Evolutionary conservation across 2,113 vertebrate species (phyloP).

Genomic region (Sardina pilchardus): DNA sequence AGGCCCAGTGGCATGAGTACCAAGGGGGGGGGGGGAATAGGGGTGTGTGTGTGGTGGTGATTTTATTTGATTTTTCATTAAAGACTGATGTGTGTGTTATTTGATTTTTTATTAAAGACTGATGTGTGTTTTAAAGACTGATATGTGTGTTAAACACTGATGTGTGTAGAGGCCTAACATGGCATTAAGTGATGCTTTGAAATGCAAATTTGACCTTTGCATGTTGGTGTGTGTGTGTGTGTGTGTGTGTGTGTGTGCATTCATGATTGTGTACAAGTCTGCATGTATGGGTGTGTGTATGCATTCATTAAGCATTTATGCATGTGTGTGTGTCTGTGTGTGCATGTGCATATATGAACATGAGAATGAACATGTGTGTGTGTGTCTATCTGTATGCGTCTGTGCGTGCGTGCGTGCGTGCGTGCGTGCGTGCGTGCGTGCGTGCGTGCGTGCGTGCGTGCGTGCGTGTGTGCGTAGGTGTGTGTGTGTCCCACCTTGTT

Average conservation of each 20-base stretch:
- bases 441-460: background rate
- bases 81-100: background rate
- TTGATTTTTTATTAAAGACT: background rate
- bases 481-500: slow-evolving; percentile 68
- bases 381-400: background rate
- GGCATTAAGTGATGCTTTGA: background rate
- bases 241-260: background rate
- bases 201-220: background rate
- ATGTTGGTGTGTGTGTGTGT: background rate
- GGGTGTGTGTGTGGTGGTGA: too few species aligned
- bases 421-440: background rate
- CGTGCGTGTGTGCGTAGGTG: background rate
- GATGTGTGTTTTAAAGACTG: too few species aligned
- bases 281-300: background rate
- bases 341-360: background rate
- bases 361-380: background rate
- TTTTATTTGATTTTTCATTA: background rate
- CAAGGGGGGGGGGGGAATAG: too few species aligned
- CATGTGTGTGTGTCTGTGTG: slow-evolving; percentile 9
- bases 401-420: background rate
- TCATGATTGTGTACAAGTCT: background rate
- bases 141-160: background rate
- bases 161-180: background rate
- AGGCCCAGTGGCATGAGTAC: background rate
- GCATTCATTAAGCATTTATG: background rate